A percentile compares a stretch with the other conserved stretches of the same genome.
Evolutionary conservation across 2,888 invertebrate genomes (phyloP).

Genomic region (Brachypalpus laphriformis): DNA sequence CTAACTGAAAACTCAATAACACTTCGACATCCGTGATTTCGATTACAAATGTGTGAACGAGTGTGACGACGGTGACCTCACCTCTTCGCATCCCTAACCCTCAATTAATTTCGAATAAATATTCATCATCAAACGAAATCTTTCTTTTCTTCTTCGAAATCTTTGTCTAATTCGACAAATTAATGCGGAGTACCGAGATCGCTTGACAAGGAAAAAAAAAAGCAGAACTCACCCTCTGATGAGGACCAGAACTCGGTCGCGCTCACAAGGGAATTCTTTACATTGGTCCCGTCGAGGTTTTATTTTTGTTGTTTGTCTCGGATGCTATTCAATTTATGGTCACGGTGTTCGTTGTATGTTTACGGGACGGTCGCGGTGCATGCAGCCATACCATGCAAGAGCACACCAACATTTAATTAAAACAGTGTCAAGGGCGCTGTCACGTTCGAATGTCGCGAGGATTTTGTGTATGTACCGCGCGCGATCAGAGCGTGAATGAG

Average conservation of each 20-base stretch:
- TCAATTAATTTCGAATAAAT: conserved; percentile 70
- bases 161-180: conserved; percentile 72
- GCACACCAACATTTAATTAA: conserved; percentile 56
- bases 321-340: conserved; percentile 66
- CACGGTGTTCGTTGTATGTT: conserved; percentile 29
- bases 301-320: conserved; percentile 15
- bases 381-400: background rate
- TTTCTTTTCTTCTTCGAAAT: conserved; percentile 42
- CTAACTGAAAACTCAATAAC: conserved; percentile 29
- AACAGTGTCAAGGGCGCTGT: conserved; percentile 71
- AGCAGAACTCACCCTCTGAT: conserved; percentile 25
- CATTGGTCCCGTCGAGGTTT: background rate
- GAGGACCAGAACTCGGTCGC: conserved; percentile 38
- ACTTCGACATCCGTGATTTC: conserved; percentile 48
- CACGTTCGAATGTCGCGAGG: conserved; percentile 49
- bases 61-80: conserved; percentile 6
- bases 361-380: background rate
- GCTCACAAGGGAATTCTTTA: conserved; percentile 22
- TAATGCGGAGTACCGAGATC: conserved; percentile 50
- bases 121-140: conserved; percentile 50
- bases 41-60: conserved; percentile 16
- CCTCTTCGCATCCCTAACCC: conserved; percentile 41
- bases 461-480: conserved; percentile 10
- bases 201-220: conserved; percentile 10
- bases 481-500: conserved; percentile 60